Percentiles rank a stretch among this genome's conserved stretches.
phyloP scores from a whole-genome alignment of 1,140 invertebrate genomes.

The Diachasmimorpha longicaudata region DNA sequence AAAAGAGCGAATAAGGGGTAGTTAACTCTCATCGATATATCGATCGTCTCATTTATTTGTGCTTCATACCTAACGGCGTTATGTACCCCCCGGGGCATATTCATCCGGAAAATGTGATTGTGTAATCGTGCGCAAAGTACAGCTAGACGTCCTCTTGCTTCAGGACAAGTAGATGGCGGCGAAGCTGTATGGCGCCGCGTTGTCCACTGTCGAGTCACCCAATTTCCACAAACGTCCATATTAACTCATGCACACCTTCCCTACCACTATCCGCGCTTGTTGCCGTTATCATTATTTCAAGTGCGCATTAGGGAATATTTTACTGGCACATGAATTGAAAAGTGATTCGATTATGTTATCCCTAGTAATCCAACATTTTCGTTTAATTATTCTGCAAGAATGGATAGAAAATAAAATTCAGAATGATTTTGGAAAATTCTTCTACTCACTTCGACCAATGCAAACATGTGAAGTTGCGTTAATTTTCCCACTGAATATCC shows the following conservation, averaged over 20 bases:
- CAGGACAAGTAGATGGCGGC: constrained; percentile 10
- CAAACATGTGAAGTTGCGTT: too few relatives aligned
- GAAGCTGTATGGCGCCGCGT: neutral
- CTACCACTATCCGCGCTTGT: neutral
- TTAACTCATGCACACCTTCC: neutral
- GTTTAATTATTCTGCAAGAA: too few relatives aligned
- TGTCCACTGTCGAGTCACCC: neutral
- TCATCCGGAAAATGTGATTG: constrained; percentile 27
- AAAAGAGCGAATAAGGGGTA: neutral
- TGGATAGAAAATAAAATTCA: too few relatives aligned
- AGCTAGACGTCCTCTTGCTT: constrained; percentile 14
- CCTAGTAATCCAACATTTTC: too few relatives aligned
- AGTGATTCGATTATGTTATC: too few relatives aligned
- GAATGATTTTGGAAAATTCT: too few relatives aligned
- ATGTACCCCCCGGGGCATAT: neutral
- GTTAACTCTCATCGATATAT: neutral
- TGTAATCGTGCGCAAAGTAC: constrained; percentile 27
- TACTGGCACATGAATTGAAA: too few relatives aligned
- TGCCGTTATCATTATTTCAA: too few relatives aligned
- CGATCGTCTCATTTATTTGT: neutral
- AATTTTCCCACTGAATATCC: too few relatives aligned
- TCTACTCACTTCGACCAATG: too few relatives aligned
- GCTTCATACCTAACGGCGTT: neutral
- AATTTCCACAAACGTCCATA: neutral
- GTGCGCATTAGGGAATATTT: too few relatives aligned